Conservation (phyloP, 2,888 invertebrate species). For the Fragum whitleyi region DNA sequence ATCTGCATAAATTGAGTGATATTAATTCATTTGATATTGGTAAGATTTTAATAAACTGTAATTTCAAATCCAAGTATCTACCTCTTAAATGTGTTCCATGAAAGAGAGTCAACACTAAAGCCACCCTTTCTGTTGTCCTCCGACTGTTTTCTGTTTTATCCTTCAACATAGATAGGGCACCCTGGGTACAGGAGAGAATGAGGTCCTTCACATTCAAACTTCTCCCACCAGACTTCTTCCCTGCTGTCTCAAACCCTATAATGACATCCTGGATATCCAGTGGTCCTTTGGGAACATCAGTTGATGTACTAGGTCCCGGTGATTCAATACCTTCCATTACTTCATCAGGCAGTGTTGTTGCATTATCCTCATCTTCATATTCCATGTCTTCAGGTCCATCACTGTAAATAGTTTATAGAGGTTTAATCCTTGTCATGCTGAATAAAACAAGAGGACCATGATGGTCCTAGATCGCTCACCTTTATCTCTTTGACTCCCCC, state of each 20-base stretch:
- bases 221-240: not conserved
- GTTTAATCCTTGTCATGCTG: no score
- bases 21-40: no score
- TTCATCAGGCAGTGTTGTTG: not conserved
- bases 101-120: slow-evolving; percentile 66
- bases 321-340: not conserved
- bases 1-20: no score
- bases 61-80: no score
- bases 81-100: slow-evolving; percentile 29
- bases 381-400: not conserved
- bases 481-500: no score
- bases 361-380: not conserved
- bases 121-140: slow-evolving; percentile 74
- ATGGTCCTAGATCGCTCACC: no score
- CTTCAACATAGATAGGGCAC: slow-evolving; percentile 76
- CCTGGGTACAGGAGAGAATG: slow-evolving; percentile 71
- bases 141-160: slow-evolving; percentile 60
- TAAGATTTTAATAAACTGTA: no score
- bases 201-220: slow-evolving; percentile 58
- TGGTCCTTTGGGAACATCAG: not conserved
- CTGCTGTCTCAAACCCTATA: slow-evolving; percentile 12
- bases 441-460: not conserved
- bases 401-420: no score
- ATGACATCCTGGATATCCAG: slow-evolving; percentile 30
- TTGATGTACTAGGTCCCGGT: not conserved